Evolutionary conservation across 2,888 invertebrate genomes (phyloP).

Genomic region (Ligdia adustata): DNA sequence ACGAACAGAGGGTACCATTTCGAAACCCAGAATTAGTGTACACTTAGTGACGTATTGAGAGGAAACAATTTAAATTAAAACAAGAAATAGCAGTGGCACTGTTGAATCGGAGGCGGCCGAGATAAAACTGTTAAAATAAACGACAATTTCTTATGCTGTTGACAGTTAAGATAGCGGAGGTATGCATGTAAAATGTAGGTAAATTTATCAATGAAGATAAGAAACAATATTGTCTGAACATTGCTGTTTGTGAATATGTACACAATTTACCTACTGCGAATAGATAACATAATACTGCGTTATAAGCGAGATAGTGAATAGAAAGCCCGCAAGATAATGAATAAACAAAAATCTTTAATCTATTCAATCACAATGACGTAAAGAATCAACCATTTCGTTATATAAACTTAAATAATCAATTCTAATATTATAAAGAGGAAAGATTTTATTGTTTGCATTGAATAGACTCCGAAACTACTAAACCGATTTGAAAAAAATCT

Average conservation of each 20-base stretch:
- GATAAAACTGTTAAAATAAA: slow-evolving; percentile 69
- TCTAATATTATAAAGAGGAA: too few species aligned
- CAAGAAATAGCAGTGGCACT: slow-evolving; percentile 47
- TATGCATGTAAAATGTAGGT: slow-evolving; percentile 56
- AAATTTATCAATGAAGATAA: slow-evolving; percentile 80
- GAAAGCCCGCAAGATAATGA: slow-evolving; percentile 19
- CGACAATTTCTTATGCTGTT: slow-evolving; percentile 68
- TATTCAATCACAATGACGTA: background rate
- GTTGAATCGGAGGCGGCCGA: slow-evolving; percentile 54
- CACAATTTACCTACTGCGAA: slow-evolving; percentile 44
- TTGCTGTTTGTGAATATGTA: slow-evolving; percentile 58
- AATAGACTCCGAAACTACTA: too few species aligned
- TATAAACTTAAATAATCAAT: too few species aligned
- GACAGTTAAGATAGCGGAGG: slow-evolving; percentile 68
- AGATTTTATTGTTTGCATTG: too few species aligned
- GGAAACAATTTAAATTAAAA: slow-evolving; percentile 40
- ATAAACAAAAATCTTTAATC: background rate
- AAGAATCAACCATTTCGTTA: background rate
- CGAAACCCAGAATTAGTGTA: slow-evolving; percentile 27
- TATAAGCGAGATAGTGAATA: too few species aligned
- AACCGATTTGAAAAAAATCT: too few species aligned
- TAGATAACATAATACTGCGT: too few species aligned
- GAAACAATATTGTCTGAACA: slow-evolving; percentile 66
- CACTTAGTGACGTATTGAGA: slow-evolving; percentile 47
- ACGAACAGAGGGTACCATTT: slow-evolving; percentile 22